Conservation (phyloP, 2,113 vertebrate genomes). For the Tonatia bakeri region DNA sequence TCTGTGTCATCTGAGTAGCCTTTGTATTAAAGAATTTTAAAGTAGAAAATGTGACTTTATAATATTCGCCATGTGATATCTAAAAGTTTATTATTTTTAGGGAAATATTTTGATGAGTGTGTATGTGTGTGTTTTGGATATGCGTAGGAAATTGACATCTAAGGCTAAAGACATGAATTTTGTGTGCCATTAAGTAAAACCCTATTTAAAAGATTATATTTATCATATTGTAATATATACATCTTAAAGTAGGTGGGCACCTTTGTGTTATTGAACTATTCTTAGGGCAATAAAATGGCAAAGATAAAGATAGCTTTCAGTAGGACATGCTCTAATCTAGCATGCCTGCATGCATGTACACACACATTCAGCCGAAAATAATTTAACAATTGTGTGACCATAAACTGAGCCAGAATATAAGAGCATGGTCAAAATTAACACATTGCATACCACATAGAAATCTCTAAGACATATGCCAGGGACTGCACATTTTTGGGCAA, state of each 20-base stretch:
- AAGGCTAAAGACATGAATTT: neutral
- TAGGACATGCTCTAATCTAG: neutral
- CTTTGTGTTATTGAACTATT: neutral
- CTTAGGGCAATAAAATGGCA: neutral
- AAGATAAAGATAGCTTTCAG: neutral
- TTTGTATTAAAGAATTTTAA: neutral
- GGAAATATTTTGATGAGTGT: neutral
- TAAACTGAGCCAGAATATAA: neutral
- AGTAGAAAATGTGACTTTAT: neutral
- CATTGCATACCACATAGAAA: too few relatives aligned
- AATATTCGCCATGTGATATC: neutral
- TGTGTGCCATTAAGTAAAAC: neutral
- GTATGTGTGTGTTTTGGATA: neutral
- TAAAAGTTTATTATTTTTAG: neutral
- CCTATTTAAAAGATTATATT: neutral
- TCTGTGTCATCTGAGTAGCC: neutral
- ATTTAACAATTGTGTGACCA: neutral
- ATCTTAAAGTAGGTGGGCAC: neutral
- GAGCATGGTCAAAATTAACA: neutral
- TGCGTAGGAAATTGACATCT: neutral
- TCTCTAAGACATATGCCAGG: too few relatives aligned
- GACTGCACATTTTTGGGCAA: too few relatives aligned
- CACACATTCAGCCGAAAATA: neutral
- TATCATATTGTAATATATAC: neutral
- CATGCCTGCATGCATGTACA: neutral